These are phyloP conservation scores for Diadophis punctatus DNA, from an alignment of 2,113 vertebrate genomes.

Conservation along the genomic window DNA sequence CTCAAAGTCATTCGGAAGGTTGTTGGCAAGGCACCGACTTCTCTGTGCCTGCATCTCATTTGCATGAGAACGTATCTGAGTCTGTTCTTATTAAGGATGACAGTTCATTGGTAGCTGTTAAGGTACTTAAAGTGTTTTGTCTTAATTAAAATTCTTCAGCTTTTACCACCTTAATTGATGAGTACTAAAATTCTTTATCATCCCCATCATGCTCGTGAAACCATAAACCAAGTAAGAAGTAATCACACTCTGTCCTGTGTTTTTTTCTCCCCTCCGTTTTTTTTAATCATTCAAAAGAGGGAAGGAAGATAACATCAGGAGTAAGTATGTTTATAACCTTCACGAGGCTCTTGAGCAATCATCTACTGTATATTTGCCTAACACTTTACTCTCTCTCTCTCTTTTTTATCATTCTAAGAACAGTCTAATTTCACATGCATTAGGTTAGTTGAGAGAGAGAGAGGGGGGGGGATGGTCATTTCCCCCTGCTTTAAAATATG, in stretches of 20 bases:
- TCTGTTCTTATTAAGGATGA: slow-evolving; percentile 32
- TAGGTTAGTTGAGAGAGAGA: neutral
- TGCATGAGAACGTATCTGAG: slow-evolving; percentile 19
- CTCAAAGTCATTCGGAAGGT: slow-evolving; percentile 36
- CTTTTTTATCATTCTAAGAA: neutral
- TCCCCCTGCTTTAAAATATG: neutral
- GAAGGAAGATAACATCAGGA: neutral
- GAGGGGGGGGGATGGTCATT: neutral
- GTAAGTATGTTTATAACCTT: slow-evolving; percentile 27
- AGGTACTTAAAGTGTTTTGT: slow-evolving; percentile 35
- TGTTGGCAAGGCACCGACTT: slow-evolving; percentile 17
- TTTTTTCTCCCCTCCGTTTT: neutral
- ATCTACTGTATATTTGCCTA: slow-evolving; percentile 2
- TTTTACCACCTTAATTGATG: slow-evolving; percentile 39
- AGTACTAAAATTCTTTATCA: slow-evolving; percentile 46
- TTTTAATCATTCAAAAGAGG: neutral
- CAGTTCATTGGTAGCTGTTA: slow-evolving; percentile 33
- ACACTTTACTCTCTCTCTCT: neutral
- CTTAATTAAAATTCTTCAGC: slow-evolving; percentile 51
- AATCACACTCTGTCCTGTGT: neutral
- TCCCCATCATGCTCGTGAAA: slow-evolving; percentile 33
- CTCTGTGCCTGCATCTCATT: slow-evolving; percentile 15
- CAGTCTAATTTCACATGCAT: neutral
- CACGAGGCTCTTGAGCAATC: slow-evolving; percentile 9
- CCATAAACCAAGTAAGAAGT: slow-evolving; percentile 7